These are phyloP conservation scores for Clarias macrocephalus DNA, from an alignment of 2,113 vertebrate species.

Conservation along the genomic window DNA sequence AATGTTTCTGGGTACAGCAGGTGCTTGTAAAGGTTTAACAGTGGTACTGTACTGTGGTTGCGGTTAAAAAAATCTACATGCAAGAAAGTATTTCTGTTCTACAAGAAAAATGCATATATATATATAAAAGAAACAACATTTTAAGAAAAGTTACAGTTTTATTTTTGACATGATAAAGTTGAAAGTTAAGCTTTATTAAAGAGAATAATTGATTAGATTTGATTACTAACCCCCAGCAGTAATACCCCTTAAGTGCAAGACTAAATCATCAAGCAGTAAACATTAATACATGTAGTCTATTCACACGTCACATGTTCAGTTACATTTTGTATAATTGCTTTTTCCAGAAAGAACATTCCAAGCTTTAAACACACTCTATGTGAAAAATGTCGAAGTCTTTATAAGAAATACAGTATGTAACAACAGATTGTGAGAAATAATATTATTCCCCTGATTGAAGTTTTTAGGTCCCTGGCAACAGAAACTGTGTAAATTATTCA, in stretches of 20 bases:
- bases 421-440: slow-evolving; percentile 37
- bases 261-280: slow-evolving; percentile 57
- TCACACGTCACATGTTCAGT: slow-evolving; percentile 40
- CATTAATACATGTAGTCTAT: slow-evolving; percentile 44
- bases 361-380: slow-evolving; percentile 23
- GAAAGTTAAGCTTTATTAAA: slow-evolving; percentile 46
- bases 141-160: background rate
- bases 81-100: slow-evolving; percentile 8
- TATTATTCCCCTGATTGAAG: slow-evolving; percentile 34
- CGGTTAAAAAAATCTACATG: slow-evolving; percentile 12
- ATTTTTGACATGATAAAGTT: slow-evolving; percentile 53
- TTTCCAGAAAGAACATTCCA: slow-evolving; percentile 41
- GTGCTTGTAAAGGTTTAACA: background rate
- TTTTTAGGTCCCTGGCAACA: slow-evolving; percentile 62
- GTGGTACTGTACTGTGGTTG: background rate
- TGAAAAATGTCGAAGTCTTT: slow-evolving; percentile 16
- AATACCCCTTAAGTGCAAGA: slow-evolving; percentile 29
- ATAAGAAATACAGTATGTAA: slow-evolving; percentile 38
- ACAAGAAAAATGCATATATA: background rate
- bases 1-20: background rate
- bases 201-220: slow-evolving; percentile 25
- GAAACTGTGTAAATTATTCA: slow-evolving; percentile 62
- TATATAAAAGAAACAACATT: background rate
- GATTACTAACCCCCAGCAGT: slow-evolving; percentile 31
- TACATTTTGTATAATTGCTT: slow-evolving; percentile 43